Percentiles rank a stretch among this genome's conserved stretches.
Conservation (phyloP, 1,140 invertebrate species). For the Thalassaphorura encarpata region DNA sequence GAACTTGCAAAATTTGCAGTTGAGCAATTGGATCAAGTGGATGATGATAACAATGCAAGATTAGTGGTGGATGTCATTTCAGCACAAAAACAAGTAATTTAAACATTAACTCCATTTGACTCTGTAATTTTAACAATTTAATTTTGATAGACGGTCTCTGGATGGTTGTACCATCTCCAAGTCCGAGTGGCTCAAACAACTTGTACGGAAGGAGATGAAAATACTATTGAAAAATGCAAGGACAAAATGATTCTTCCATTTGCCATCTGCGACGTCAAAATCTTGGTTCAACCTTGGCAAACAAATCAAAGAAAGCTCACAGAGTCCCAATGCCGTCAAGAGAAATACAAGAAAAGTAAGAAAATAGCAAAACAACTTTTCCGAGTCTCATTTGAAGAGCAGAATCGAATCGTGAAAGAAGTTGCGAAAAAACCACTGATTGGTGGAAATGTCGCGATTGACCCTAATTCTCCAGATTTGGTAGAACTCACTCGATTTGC, state of each 20-base stretch:
- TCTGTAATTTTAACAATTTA: constrained; percentile 2
- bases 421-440: constrained; percentile 5
- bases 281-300: constrained; percentile 32
- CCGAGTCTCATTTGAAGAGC: neutral
- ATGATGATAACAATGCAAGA: constrained; percentile 39
- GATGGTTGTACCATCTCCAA: constrained; percentile 36
- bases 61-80: constrained; percentile 37
- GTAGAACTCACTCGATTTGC: constrained; percentile 36
- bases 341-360: constrained; percentile 24
- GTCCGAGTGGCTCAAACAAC: constrained; percentile 34
- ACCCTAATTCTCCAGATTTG: constrained; percentile 36
- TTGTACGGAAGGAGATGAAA: constrained; percentile 32
- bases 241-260: constrained; percentile 22
- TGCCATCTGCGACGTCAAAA: constrained; percentile 22
- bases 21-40: constrained; percentile 38
- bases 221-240: constrained; percentile 25
- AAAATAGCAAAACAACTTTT: constrained; percentile 18
- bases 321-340: constrained; percentile 23
- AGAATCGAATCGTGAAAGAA: constrained; percentile 4
- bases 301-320: constrained; percentile 26
- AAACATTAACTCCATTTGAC: constrained; percentile 1
- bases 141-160: constrained; percentile 35
- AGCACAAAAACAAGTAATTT: constrained; percentile 37
- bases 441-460: constrained; percentile 30
- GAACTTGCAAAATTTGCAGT: constrained; percentile 40